Base-by-base conservation (phyloP, 2,888 invertebrate species). In the Hypsopygia costalis region DNA sequence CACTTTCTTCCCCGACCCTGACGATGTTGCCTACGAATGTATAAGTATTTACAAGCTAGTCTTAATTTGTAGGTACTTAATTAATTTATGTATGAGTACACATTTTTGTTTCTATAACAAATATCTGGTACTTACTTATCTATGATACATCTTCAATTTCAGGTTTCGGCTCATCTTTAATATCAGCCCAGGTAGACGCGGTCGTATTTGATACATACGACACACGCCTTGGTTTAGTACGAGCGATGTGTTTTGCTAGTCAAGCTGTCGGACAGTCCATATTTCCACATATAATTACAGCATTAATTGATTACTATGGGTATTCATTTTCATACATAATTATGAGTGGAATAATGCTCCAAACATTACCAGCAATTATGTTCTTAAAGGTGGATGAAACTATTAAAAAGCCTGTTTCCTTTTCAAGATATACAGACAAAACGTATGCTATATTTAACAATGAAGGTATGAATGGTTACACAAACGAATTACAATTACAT, bases 161-260 rank as follows among this genome's bases (percentile, higher is more conserved):
- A 90, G 90, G 89, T 43, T 52, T 89, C 7, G 89, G 90, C 5
- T 81, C 86, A 9, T 87, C 88, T 7, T 43, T 90, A 5, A 70
- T 87, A 52, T 78, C 87, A 34, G 82, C 86, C 5, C 89, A 90
- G 70, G 78, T 90, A 4, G 87, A 89, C 45, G 86, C 82, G 16
- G 76, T 89, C 10, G 58, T 89, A 34, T 82, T 81, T 48, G 90
- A 90, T 45, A 83, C 82, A 0, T 90, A 89, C 44, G 86, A 90
- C 51, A 67, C 76, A 8, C 70, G 80, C 9, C 46, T 87, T 9
- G 79, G 73, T 28, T 49, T 81, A 9, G 64, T 89, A 32, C 69
- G 82, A 49, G 80, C 81, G 11, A 37, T 85, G 32, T 81, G 82
- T 49, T 81, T 76, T 37, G 66, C 78, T 2, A 88, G 85, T 1